Base-by-base conservation (phyloP, 2,113 vertebrate genomes). In the Mirza zaza region DNA sequence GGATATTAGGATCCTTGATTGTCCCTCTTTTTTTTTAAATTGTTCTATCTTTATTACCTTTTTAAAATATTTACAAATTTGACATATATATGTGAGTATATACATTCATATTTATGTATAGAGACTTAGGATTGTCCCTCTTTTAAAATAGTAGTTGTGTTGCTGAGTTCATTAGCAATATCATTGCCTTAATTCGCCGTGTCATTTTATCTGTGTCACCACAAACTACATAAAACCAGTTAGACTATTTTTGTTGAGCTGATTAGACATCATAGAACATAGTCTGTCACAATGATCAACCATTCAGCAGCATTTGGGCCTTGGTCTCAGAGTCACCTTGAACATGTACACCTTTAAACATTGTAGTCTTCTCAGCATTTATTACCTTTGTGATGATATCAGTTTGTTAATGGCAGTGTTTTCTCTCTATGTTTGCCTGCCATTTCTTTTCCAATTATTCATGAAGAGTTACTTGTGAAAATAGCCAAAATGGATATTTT, bases 371-470 rank as follows among this genome's bases (percentile, higher is more conserved):
- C 55, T 84, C 32, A 42, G 21, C 29, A 80, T 42, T 18, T 81
- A 52, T 95, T 85, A 87, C n/a, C 17, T 96, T 77, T 63, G 59
- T 36, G 57, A 63, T 42, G 20, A 48, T 84, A 61, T 42, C 8
- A 0, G 25, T 87, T 96, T 76, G 32, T 82, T 91, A 87, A 77
- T 27, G 52, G 50, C 13, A 84, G 36, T 15, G 4, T 67, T 92
- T 75, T 87, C 70, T 81, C 73, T 77, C 25, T 95, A 73, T 21
- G 45, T 68, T 52, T 92, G 45, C 32, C 36, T 85, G 63, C 23
- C 34, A 39, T 67, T 91, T 96, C 55, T 94, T 91, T 91, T 75
- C 87, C 29, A 70, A 50, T 90, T 87, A 93, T 88, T 88, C 15
- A 29, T 55, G 23, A 90, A 90, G 55, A 68, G 9, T n/a, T 76